Evolutionary conservation across 1,140 invertebrate genomes (phyloP), one percentile per base, ranked within the genome.

Genomic region (Listronotus bonariensis): DNA sequence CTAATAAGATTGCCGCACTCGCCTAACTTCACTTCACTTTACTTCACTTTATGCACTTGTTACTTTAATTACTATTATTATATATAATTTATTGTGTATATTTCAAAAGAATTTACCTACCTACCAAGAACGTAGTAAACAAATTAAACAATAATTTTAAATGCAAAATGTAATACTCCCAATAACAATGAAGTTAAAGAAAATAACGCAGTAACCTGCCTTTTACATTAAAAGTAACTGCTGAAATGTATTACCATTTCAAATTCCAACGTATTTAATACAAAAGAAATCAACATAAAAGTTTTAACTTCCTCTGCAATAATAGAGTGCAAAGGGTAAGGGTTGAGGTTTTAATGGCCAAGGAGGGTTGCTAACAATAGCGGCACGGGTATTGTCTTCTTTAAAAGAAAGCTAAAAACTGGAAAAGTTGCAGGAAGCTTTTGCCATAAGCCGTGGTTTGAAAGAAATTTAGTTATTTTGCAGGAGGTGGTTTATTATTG

Each of bases 251-350:
- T 42, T 62, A 54, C 38, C 45, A 18, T 38, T 42, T 40, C 7
- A 26, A 63, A 40, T 48, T 14, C 26, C 46, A 43, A 34, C 17
- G 43, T 41, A 49, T 32, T 38, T 49, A 36, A 20, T 18, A 64
- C 51, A 64, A 46, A 56, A 34, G 59, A 52, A 53, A 31, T 53
- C 38, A 34, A n/a, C 20, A 40, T 38, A 34, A 52, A 53, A 52
- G 45, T 52, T 62, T 52, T 53, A n/a, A 57, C 54, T 42, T 45
- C 38, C 41, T 17, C 9, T 38, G 38, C 45, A 57, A 57, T 57
- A 57, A 57, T 42, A 45, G 52, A 42, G 38, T 55, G 34, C 8
- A 38, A 36, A 54, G 46, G 46, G 46, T 49, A 20, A 31, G 20
- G 46, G 46, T 49, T 31, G 20, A 11, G 20, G 20, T 9, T 18